A percentile compares a stretch with the other conserved stretches of the same genome.
Evolutionary conservation across 2,113 vertebrate genomes (phyloP).

Genomic region (Hyperopisus bebe): DNA sequence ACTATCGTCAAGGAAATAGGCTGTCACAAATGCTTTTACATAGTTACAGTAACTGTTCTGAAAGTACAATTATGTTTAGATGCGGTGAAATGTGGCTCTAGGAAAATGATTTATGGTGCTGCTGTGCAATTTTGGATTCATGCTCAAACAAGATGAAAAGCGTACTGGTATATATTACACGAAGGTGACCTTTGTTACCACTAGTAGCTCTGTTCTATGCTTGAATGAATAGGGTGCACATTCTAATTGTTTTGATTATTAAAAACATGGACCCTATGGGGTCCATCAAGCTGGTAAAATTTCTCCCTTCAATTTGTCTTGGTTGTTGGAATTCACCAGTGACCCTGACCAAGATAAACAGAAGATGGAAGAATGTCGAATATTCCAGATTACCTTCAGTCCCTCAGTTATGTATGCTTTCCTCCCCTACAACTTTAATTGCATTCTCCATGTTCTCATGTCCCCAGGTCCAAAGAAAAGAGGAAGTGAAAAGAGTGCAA

Average conservation of each 20-base stretch:
- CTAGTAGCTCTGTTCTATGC: background rate
- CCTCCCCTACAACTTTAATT: constrained; percentile 17
- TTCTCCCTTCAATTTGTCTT: background rate
- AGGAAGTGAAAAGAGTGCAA: background rate
- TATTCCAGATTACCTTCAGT: constrained; percentile 2
- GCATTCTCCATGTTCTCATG: background rate
- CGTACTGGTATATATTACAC: background rate
- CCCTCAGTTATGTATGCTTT: constrained; percentile 20
- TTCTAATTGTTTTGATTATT: background rate
- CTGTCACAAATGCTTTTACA: background rate
- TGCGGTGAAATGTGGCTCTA: background rate
- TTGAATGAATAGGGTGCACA: background rate
- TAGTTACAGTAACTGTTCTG: background rate
- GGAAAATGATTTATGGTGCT: background rate
- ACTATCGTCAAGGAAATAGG: background rate
- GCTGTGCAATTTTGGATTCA: background rate
- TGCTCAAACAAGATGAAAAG: background rate
- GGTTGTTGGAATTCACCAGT: background rate
- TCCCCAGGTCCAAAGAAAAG: background rate
- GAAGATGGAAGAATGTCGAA: background rate
- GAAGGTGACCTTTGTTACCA: background rate
- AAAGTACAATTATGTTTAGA: constrained; percentile 5
- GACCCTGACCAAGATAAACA: background rate
- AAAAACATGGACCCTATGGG: background rate
- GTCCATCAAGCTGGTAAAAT: background rate